Base-by-base conservation (phyloP, 2,113 vertebrate genomes). In the Lepidothrix coronata region DNA sequence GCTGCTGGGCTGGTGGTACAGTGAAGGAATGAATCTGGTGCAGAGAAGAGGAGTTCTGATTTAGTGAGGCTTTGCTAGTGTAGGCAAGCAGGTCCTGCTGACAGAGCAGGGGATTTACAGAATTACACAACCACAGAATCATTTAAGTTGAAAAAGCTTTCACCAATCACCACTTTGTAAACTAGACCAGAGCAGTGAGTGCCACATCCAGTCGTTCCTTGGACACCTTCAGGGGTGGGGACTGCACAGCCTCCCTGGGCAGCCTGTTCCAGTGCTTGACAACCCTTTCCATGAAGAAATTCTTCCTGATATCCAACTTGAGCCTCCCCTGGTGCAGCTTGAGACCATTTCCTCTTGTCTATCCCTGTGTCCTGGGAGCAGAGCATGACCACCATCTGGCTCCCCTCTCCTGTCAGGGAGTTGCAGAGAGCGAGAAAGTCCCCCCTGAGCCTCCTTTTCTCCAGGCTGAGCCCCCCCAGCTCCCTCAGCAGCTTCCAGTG, bases 331-430 rank as follows among this genome's bases (percentile, higher is more conserved):
- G 30, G 9, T 30, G 5, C 33, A 61, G 2, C 16, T 2, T 24
- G 39, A 25, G 33, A 24, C 16, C 1, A 1, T 54, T 59, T 24
- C 33, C 0, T 39, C 44, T 25, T 5, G 2, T 61, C 7, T 59
- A 15, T 59, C 44, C 37, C 33, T 41, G 39, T 25, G 30, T 23
- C 6, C 12, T 43, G 21, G 16, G 35, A 59, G 7, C 37, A 76
- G 17, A 80, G 22, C 37, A 61, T 0, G 0, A 4, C 31, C 7
- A 39, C 2, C 13, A 1, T 14, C 13, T 8, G 14, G 27, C 27
- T 74, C 22, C 5, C 1, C 8, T 18, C 22, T 89, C 49, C 49
- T 80, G 49, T 66, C 61, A 74, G 52, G 25, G 33, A 51, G 5
- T 11, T 59, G 33, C 27, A 23, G 2, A 23, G 2, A 37, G 12